Evolutionary conservation across 2,888 invertebrate genomes (phyloP), one percentile per base, ranked within the genome.

Genomic region (Timema cristinae): DNA sequence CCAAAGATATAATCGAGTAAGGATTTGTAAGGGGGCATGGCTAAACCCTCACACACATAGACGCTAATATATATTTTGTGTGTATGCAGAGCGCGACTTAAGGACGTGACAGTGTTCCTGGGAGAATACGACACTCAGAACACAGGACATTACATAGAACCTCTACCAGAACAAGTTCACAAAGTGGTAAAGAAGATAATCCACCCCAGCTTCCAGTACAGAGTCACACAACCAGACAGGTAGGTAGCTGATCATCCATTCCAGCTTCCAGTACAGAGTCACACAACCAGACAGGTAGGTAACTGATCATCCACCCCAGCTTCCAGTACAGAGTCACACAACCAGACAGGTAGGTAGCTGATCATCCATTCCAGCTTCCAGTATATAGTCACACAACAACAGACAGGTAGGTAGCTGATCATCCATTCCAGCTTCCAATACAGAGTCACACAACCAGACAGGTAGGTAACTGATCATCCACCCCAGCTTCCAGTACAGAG

Each of bases 291-390:
- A 32, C 32, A 32, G 32, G 32, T 32, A 32, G 32, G 32, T 32
- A 32, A 4, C 32, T 4, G 80, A 88, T 92, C 72, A 87, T 94
- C 5, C 93, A 94, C 80, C 94, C 94, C 0, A 86, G 89, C 50
- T 94, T 94, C 81, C 88, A 91, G 79, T 94, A 91, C 79, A 88
- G 92, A 9, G 86, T 91, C 80, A 93, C 93, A 0, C 94, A 94
- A 78, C 93, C 93, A 0, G 94, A 94, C 79, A 86, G 93, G 74
- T 93, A 87, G 49, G 63, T 15, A 15, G 9, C 59, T n/a, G 15
- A 88, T 92, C 72, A 87, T 94, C 5, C 93, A 94, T 80, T 94
- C 94, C 0, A 86, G 89, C 50, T 94, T 94, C 81, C 88, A 91
- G 79, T 94, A 91, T 79, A 88, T 92, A 9, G 86, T 91, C 80